Percentiles rank a stretch among this genome's conserved stretches.
These are phyloP conservation scores for Puntigrus tetrazona DNA, from an alignment of 2,113 vertebrate species.

Conservation along the genomic window DNA sequence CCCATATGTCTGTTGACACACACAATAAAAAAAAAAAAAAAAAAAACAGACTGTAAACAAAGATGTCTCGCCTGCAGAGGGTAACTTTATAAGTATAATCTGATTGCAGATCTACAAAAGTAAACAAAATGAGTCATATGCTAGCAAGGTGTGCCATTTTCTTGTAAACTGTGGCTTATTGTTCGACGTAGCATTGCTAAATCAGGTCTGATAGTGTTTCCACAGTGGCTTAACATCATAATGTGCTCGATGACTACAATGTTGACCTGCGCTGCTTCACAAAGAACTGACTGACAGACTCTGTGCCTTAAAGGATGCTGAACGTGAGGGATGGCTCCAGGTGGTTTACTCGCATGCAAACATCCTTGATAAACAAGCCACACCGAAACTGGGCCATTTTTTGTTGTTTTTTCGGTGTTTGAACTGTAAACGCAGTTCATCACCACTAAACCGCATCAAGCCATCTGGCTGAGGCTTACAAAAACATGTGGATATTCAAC, in stretches of 20 bases:
- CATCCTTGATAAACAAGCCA: constrained; percentile 33
- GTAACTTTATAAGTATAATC: too few relatives aligned
- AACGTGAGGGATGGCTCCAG: background rate
- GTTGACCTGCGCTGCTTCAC: constrained; percentile 3
- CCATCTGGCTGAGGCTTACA: background rate
- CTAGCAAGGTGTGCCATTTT: constrained; percentile 3
- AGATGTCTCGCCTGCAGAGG: background rate
- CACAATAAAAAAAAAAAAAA: background rate
- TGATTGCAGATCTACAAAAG: background rate
- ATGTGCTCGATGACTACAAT: background rate
- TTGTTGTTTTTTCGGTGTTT: constrained; percentile 29
- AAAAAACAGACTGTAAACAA: background rate
- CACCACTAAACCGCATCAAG: background rate
- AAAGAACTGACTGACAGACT: constrained; percentile 18
- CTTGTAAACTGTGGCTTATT: background rate
- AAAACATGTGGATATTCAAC: background rate
- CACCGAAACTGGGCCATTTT: constrained; percentile 35
- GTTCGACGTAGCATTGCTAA: background rate
- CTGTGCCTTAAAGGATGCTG: background rate
- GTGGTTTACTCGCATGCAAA: constrained; percentile 2
- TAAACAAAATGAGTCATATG: constrained; percentile 22
- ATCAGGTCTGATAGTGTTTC: background rate
- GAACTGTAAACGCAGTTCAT: background rate
- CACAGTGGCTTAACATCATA: background rate
- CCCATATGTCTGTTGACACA: constrained; percentile 85